Conservation (phyloP, 2,113 vertebrate genomes). For the Podarcis cretensis region DNA sequence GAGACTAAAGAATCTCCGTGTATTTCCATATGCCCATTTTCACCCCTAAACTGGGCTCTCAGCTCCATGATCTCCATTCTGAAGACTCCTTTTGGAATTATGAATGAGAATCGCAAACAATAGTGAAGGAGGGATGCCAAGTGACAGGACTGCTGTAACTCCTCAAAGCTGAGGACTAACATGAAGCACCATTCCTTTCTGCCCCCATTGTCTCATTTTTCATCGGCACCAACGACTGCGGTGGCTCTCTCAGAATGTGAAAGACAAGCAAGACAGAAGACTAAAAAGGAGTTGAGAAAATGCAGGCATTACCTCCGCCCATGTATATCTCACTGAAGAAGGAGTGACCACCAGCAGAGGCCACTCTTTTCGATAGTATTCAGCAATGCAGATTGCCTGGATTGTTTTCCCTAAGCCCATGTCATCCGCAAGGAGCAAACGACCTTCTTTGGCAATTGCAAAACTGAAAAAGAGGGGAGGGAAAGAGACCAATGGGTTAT, state of each 20-base stretch:
- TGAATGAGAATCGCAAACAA: background rate
- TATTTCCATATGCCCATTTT: background rate
- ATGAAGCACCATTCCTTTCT: background rate
- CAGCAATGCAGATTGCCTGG: conserved; percentile 97
- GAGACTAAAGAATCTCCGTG: background rate
- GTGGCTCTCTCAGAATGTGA: background rate
- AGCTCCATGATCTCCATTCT: background rate
- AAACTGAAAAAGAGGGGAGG: conserved; percentile 77
- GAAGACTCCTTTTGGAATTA: background rate
- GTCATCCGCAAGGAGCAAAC: conserved; percentile 95
- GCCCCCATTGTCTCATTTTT: background rate
- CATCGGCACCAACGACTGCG: background rate
- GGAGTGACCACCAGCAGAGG: conserved; percentile 92
- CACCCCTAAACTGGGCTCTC: background rate
- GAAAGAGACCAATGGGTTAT: background rate
- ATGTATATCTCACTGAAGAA: conserved; percentile 94
- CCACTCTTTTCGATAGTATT: conserved; percentile 92
- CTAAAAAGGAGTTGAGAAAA: fast-evolving
- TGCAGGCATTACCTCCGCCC: conserved; percentile 88
- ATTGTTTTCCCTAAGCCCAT: conserved; percentile 98
- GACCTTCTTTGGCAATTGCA: conserved; percentile 88
- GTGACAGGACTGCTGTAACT: background rate
- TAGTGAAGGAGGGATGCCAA: background rate
- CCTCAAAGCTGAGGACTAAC: background rate
- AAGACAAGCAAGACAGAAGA: background rate